These are phyloP conservation scores for Amiota minor DNA, from an alignment of 2,888 invertebrate genomes.

Conservation along the genomic window DNA sequence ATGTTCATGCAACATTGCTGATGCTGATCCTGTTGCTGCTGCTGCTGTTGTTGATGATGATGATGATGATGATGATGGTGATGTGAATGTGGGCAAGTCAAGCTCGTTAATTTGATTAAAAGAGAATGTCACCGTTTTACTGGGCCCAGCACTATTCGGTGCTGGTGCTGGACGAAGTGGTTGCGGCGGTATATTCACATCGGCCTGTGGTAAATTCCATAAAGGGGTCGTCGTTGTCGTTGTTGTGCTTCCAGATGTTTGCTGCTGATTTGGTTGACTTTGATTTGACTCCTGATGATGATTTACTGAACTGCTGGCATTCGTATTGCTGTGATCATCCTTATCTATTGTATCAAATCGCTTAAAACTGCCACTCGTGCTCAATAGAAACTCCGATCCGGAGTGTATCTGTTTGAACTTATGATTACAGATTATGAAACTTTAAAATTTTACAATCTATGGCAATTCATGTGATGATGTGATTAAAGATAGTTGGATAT, in stretches of 20 bases:
- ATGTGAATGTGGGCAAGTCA: constrained; percentile 5
- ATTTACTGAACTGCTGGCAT: constrained; percentile 50
- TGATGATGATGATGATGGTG: not conserved
- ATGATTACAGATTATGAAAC: not conserved
- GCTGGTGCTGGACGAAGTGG: constrained; percentile 79
- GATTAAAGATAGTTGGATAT: not conserved
- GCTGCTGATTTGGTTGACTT: constrained; percentile 54
- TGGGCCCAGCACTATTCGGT: constrained; percentile 57
- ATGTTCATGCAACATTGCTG: not conserved
- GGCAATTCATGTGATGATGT: not conserved
- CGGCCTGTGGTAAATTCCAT: constrained; percentile 71
- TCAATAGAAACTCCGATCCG: constrained; percentile 78
- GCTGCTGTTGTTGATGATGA: constrained; percentile 6
- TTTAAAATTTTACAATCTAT: not conserved
- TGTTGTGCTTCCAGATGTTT: constrained; percentile 28
- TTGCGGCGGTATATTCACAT: constrained; percentile 77
- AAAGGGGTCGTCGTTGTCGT: constrained; percentile 63
- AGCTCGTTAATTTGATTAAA: constrained; percentile 56
- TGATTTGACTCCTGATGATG: not conserved
- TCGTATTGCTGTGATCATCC: constrained; percentile 74
- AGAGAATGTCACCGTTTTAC: constrained; percentile 66
- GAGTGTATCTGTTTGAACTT: constrained; percentile 76
- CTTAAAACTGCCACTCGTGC: constrained; percentile 79
- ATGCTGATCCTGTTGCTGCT: not conserved
- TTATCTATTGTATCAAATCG: constrained; percentile 79